Conservation (phyloP, 1,140 invertebrate species). For the Oscheius sp. region DNA sequence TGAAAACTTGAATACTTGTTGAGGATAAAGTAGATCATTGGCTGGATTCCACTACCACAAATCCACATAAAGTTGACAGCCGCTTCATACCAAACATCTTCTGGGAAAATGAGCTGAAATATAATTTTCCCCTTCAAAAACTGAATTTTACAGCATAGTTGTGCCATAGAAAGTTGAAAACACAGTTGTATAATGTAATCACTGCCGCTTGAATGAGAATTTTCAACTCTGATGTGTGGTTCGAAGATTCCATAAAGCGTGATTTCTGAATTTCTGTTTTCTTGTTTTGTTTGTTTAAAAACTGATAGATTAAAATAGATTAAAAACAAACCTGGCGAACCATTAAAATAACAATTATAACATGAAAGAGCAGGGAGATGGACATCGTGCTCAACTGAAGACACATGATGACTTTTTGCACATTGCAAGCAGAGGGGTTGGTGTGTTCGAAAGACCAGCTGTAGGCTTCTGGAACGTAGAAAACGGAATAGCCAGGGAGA, state of each 20-base stretch:
- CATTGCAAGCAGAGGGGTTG: slow-evolving; percentile 23
- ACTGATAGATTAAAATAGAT: no score
- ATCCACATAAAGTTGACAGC: slow-evolving; percentile 55
- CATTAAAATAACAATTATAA: slow-evolving; percentile 38
- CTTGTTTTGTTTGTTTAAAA: no score
- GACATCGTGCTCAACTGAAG: slow-evolving; percentile 49
- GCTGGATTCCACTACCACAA: slow-evolving; percentile 47
- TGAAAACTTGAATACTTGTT: slow-evolving; percentile 45
- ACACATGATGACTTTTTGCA: slow-evolving; percentile 43
- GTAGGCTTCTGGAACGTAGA: no score
- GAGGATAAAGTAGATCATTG: slow-evolving; percentile 48
- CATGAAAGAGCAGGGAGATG: slow-evolving; percentile 44
- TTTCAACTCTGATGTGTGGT: slow-evolving; percentile 43
- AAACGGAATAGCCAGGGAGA: slow-evolving; percentile 43
- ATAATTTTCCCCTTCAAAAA: no score
- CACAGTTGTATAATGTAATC: slow-evolving; percentile 48
- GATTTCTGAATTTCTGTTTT: slow-evolving; percentile 30
- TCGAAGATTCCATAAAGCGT: slow-evolving; percentile 26
- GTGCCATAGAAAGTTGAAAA: slow-evolving; percentile 38
- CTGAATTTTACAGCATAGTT: slow-evolving; percentile 36
- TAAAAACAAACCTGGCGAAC: slow-evolving; percentile 37
- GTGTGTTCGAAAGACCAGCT: slow-evolving; percentile 46
- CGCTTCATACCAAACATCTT: slow-evolving; percentile 39
- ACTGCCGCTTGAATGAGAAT: slow-evolving; percentile 48
- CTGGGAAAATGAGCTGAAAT: slow-evolving; percentile 44